Conservation (phyloP, 1,140 invertebrate genomes). For the Monochamus saltuarius region DNA sequence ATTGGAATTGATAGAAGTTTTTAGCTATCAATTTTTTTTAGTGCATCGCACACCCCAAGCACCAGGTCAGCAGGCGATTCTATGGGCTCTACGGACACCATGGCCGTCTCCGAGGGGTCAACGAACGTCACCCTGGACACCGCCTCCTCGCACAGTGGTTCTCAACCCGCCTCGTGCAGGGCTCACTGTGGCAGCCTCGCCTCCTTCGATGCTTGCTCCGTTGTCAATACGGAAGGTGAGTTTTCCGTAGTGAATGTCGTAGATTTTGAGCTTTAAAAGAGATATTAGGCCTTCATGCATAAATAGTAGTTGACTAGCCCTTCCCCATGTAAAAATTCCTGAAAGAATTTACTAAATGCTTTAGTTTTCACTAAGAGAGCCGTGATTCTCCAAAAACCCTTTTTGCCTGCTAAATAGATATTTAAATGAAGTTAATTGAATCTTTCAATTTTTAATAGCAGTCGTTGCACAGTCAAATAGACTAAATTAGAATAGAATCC, state of each 20-base stretch:
- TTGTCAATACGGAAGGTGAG: slow-evolving; percentile 56
- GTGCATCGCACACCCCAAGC: slow-evolving; percentile 46
- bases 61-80: slow-evolving; percentile 47
- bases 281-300: too few species aligned
- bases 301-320: too few species aligned
- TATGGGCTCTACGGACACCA: slow-evolving; percentile 56
- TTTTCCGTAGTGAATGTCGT: slow-evolving; percentile 6
- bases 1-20: background rate
- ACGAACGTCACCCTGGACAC: slow-evolving; percentile 56
- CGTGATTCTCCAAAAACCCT: background rate
- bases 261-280: too few species aligned
- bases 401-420: too few species aligned
- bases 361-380: background rate
- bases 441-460: too few species aligned
- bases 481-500: too few species aligned
- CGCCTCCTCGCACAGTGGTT: slow-evolving; percentile 52
- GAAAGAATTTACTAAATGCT: background rate
- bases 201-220: slow-evolving; percentile 56
- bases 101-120: slow-evolving; percentile 52
- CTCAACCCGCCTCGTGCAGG: slow-evolving; percentile 54
- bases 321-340: too few species aligned
- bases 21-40: too few species aligned
- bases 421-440: too few species aligned
- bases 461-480: too few species aligned
- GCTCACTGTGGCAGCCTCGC: slow-evolving; percentile 55